Evolutionary conservation across 64 coral and sea anemone species (phyloP), one percentile per base, ranked within the genome.

Genomic region (Hydrozoanthus tunicans): DNA sequence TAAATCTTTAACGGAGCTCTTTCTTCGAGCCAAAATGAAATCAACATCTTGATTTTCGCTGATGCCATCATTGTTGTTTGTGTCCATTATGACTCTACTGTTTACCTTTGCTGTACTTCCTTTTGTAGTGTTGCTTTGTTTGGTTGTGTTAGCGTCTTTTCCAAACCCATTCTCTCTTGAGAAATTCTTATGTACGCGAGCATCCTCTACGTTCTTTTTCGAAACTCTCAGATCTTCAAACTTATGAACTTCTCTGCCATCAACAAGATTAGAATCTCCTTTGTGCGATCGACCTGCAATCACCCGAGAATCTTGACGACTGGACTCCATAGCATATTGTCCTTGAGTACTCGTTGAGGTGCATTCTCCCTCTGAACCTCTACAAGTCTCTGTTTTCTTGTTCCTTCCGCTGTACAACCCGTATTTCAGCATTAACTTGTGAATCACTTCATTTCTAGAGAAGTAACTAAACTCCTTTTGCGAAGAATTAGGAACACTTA

Each of bases 391-490:
- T 17, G 8, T 56, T 32, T 32, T 88, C n/a, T 80, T 90, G 9
- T 65, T 78, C 2, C 15, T 62, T 71, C 73, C 77, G 7, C 73
- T 84, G 27, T 97, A 97, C 70, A 97, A 75, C 7, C 95, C 95
- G 6, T 97, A 97, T 53, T 97, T 97, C 13, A 97, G 23, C 95
- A 97, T 93, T 70, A 97, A 58, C 27, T 97, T 94, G 65, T 97
- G 95, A 56, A 97, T 97, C 14, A 97, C 95, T 60, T 97, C 92
- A 58, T 94, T 97, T 73, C 91, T 77, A 1, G 94, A 96, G 26
- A 91, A 97, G 7, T 88, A 91, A 59, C 89, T 91, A 5, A 79
- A 79, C 54, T 62, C 53, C 23, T 59, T 70, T 17, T 88, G 68
- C 13, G 68, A 74, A 32, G 70, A 88, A 20, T 75, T 64, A 51